Evolutionary conservation across 2,797 vertebrate genomes (phyloP).

Genomic region (Melanitta fusca): DNA sequence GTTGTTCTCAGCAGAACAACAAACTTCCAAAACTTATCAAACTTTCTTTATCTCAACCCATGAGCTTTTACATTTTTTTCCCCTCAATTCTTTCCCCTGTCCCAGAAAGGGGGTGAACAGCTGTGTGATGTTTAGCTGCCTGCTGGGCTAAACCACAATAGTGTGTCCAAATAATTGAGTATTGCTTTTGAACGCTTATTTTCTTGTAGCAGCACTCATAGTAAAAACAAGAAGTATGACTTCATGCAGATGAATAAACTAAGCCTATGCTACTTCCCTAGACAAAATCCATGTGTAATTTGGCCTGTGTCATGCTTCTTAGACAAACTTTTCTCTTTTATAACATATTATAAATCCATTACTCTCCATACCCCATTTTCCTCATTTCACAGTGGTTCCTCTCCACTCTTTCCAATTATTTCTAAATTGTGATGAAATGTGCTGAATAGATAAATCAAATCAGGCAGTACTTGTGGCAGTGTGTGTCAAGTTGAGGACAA

Average conservation of each 20-base stretch:
- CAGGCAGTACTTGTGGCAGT: neutral
- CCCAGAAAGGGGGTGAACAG: no score
- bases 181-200: neutral
- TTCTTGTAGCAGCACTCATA: neutral
- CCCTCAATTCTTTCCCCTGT: no score
- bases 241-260: neutral
- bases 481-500: neutral
- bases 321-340: neutral
- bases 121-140: no score
- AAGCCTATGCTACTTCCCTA: neutral
- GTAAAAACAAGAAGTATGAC: neutral
- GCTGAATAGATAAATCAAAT: neutral
- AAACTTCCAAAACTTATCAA: no score
- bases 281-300: neutral
- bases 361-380: neutral
- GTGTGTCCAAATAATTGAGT: neutral
- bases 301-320: neutral
- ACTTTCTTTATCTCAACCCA: no score
- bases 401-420: neutral
- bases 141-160: no score
- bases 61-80: no score
- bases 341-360: neutral
- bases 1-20: neutral
- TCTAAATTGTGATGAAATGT: neutral
- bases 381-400: neutral